A percentile compares a stretch with the other conserved stretches of the same genome.
These are phyloP conservation scores for Hestina assimilis DNA, from an alignment of 1,140 invertebrate genomes.

Conservation along the genomic window DNA sequence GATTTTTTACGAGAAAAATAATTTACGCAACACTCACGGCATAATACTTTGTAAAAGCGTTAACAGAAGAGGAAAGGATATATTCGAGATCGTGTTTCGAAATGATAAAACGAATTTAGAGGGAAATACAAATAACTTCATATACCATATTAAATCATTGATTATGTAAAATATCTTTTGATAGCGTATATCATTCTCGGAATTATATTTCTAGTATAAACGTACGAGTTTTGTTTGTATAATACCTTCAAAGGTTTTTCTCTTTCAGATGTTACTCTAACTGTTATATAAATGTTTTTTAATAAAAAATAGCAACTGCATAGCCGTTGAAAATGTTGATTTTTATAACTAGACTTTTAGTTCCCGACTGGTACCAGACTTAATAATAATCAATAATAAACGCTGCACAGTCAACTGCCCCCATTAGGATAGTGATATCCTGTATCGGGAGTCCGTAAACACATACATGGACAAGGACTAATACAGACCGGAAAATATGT, in stretches of 20 bases:
- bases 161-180: too few species aligned
- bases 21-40: conserved; percentile 9
- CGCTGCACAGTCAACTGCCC: too few species aligned
- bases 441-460: too few species aligned
- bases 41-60: conserved; percentile 14
- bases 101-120: neutral
- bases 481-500: too few species aligned
- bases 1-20: conserved; percentile 16
- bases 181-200: too few species aligned
- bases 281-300: neutral
- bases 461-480: too few species aligned
- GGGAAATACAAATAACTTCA: neutral
- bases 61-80: neutral
- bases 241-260: neutral
- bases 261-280: neutral
- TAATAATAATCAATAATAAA: too few species aligned
- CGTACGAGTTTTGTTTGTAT: neutral
- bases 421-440: too few species aligned
- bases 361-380: too few species aligned
- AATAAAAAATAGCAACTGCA: too few species aligned
- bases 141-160: conserved; percentile 7
- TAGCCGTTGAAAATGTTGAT: too few species aligned
- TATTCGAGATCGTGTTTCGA: neutral
- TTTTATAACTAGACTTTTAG: too few species aligned
- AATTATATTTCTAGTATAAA: conserved; percentile 5